Evolutionary conservation across 2,797 vertebrate genomes (phyloP).

Genomic region (Vipera ursinii): DNA sequence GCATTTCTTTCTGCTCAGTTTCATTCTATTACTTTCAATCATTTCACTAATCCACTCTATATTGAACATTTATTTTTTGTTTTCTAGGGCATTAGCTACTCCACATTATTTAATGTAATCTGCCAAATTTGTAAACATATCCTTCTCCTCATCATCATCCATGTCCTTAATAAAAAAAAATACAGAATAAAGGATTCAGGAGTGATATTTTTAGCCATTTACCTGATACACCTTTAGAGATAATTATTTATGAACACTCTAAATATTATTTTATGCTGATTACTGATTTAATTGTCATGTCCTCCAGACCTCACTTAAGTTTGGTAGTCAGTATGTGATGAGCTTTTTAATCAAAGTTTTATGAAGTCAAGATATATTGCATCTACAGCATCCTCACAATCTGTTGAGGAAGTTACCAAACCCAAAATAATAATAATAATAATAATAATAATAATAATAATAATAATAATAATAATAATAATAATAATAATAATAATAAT

Average conservation of each 20-base stretch:
- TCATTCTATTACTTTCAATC: neutral
- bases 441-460: no score
- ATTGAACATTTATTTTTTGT: neutral
- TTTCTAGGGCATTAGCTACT: neutral
- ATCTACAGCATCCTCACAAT: neutral
- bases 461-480: no score
- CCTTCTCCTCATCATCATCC: neutral
- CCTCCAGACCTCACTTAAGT: neutral
- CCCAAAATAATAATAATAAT: neutral
- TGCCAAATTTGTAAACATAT: neutral
- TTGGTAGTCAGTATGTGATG: neutral
- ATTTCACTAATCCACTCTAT: neutral
- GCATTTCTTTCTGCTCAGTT: neutral
- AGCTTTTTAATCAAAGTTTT: neutral
- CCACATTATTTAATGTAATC: neutral
- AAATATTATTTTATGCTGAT: neutral
- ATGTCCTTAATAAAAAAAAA: neutral
- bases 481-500: no score
- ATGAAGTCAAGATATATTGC: neutral
- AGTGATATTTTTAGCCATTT: neutral
- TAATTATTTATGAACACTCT: neutral
- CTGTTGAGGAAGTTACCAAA: neutral
- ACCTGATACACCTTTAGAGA: neutral
- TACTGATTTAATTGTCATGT: neutral
- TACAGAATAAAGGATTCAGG: neutral